Evolutionary conservation across 2,113 vertebrate genomes (phyloP), one percentile per base, ranked within the genome.

Genomic region (Leuciscus idus): DNA sequence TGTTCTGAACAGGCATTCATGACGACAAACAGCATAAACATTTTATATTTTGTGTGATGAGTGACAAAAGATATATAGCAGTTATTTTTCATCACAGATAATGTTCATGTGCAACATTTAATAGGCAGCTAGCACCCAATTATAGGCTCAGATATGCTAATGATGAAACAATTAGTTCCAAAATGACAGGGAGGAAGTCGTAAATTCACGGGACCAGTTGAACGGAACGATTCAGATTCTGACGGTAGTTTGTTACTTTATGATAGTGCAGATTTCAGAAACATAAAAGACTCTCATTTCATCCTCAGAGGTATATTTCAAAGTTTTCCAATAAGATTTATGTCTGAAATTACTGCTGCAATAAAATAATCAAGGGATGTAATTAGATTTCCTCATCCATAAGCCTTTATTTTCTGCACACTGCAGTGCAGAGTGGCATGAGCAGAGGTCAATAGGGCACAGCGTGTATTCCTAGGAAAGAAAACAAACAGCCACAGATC

Each of bases 141-240:
- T 86, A 88, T 83, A 81, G 61, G 39, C 76, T 39, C 64, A 85
- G 81, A 81, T 87, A 81, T 28, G 74, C 87, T 87, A 87, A 84
- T 87, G 85, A 83, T 81, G 75, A 66, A 91, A 72, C 87, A 87
- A 92, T 91, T 84, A 82, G 28, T 88, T 89, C 89, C 77, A 89
- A 74, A 85, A 90, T 83, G 89, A 81, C 64, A 91, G 88, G 85
- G 87, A 90, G 78, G 87, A 84, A 55, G 74, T 85, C 81, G 84
- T 86, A 88, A 90, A 86, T 88, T 90, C 86, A 23, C 74, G 46
- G 61, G 61, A 48, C 8, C n/a, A 55, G 81, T 52, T 43, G 62
- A 30, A 82, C 46, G 19, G 81, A 70, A 23, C 17, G 46, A 72
- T 55, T 75, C n/a, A 76, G 33, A n/a, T 59, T 62, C 70, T n/a